Evolutionary conservation across 2,888 invertebrate species (phyloP).

Genomic region (Ophion slaviceki): DNA sequence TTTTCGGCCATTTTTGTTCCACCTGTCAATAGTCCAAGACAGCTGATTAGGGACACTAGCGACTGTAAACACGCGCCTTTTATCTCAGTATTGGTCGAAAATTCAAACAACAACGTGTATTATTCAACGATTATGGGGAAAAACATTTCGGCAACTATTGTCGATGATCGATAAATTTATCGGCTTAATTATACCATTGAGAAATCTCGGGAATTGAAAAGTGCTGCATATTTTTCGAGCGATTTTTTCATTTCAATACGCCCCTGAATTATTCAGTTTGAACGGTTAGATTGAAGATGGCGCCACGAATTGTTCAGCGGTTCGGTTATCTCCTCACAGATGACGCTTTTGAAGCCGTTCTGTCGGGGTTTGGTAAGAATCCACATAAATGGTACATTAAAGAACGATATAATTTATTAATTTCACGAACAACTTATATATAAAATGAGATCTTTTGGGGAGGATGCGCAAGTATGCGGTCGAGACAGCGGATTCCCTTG

Average conservation of each 20-base stretch:
- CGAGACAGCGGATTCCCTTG: too few species aligned
- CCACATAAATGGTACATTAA: too few species aligned
- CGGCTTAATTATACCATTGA: background rate
- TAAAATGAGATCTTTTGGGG: too few species aligned
- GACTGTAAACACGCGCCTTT: constrained; percentile 51
- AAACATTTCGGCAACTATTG: background rate
- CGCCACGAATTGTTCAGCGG: background rate
- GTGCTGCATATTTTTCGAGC: background rate
- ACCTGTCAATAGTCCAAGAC: constrained; percentile 67
- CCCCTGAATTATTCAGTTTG: constrained; percentile 9
- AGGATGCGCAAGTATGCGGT: too few species aligned
- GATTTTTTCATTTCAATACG: background rate
- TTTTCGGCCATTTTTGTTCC: constrained; percentile 81
- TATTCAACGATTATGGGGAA: background rate
- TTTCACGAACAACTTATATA: too few species aligned
- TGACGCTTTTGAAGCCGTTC: background rate
- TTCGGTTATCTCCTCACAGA: background rate
- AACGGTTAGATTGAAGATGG: constrained; percentile 1
- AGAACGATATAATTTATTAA: too few species aligned
- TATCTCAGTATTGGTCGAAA: background rate
- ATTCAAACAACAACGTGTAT: background rate
- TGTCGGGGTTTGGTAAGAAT: too few species aligned
- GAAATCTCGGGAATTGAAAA: background rate
- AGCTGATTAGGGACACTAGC: constrained; percentile 60
- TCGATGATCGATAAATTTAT: background rate